Base-by-base conservation (phyloP, 2,797 vertebrate species). In the Eptatretus atami region DNA sequence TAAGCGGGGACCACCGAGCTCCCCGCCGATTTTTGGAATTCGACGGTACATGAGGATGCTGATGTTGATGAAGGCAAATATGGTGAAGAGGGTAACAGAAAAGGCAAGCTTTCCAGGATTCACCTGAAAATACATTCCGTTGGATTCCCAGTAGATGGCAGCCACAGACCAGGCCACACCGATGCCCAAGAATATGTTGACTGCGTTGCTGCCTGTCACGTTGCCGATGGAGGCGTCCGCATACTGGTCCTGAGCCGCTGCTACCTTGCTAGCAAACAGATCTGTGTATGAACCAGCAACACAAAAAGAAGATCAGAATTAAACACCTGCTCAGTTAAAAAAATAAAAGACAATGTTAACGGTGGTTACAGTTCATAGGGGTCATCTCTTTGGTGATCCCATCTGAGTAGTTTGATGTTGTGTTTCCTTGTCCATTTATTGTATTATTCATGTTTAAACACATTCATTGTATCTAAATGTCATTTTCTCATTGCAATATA, bases 91-190 rank as follows among this genome's bases (percentile, higher is more conserved):
- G n/a, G 81, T 83, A 72, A 83, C 81, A 1, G 81, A 80, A 71
- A 83, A 82, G 31, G 81, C 81, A 72, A 83, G 71, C 1, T 77
- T 81, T 64, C 81, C 81, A 0, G 81, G 80, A 12, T 77, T 12
- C 66, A 83, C 81, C 53, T 60, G 68, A 68, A 83, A 83, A 3
- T 15, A 13, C 67, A 77, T 65, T 57, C 77, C 78, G 66, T 78
- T 75, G 67, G 72, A 76, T 3, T 73, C 69, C 80, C 81, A 82
- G 73, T 79, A 82, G 63, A 81, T 69, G 1, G 81, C 64, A 0
- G 81, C 81, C 63, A 83, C 79, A 74, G 80, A 81, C 81, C 81
- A 83, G n/a, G 81, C 81, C 71, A 83, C 78, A 1, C 81, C 81
- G 53, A 83, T 80, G 67, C 81, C 81, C 70, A 83, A 74, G 76